Evolutionary conservation across 1,140 invertebrate genomes (phyloP), one percentile per base, ranked within the genome.

Genomic region (Plodia interpunctella): DNA sequence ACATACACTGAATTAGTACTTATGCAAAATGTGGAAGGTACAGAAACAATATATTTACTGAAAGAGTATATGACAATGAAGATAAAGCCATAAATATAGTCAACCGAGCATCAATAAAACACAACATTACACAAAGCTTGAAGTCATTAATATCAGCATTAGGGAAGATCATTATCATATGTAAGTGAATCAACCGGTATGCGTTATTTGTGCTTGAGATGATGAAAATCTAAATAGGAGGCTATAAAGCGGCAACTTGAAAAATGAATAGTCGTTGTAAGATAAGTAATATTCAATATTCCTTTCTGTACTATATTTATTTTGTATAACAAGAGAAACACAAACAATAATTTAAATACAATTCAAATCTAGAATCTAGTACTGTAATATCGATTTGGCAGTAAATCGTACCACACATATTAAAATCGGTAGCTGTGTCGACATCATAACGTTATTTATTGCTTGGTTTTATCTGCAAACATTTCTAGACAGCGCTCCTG

Each of bases 361-460:
- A 67, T 72, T 59, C 68, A 54, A 65, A 69, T 74, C 66, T 56
- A 69, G 60, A 64, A 67, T 60, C 38, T 13, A 44, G 13, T 44
- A n/a, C 38, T 67, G 66, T 60, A 73, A 69, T 70, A 73, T 73
- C 62, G 66, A 77, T 72, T 57, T 44, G 53, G 68, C 44, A 68
- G 75, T 81, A 81, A 80, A 80, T 80, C 57, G 59, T 63, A 56
- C 68, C 68, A 79, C 66, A 81, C 69, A 72, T 64, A 65, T 72
- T 76, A 70, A 74, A 76, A 78, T 73, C 70, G 65, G 77, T 80
- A 81, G 78, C 78, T 69, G 66, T 75, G 74, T 78, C 67, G 72
- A 83, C 74, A 74, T 83, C 73, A 70, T 70, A 63, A 61, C 57
- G 59, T 74, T 68, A 80, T 81, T 83, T 80, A 83, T 76, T 59